Evolutionary conservation across 2,797 vertebrate species (phyloP).

Genomic region (Chlorospingus flavigularis): DNA sequence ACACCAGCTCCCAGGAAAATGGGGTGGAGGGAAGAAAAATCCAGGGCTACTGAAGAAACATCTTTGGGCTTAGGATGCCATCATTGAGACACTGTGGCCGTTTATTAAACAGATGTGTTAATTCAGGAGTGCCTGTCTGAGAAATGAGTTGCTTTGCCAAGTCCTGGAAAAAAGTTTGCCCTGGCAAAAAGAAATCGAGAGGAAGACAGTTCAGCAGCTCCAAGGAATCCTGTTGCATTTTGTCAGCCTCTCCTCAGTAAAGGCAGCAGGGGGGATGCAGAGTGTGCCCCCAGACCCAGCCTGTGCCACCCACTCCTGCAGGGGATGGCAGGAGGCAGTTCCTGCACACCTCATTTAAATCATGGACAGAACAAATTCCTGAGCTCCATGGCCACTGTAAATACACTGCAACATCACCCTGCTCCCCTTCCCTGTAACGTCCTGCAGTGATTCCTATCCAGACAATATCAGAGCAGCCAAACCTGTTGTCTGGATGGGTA

Average conservation of each 20-base stretch:
- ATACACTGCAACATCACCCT: not conserved
- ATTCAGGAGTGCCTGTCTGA: not conserved
- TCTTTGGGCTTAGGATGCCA: not conserved
- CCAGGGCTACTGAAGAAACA: not conserved
- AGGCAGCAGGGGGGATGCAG: not conserved
- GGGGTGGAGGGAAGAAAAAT: not conserved
- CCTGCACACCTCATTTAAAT: not conserved
- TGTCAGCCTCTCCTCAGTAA: not conserved
- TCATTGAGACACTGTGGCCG: rapidly evolving
- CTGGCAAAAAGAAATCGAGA: not conserved
- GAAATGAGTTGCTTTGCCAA: not conserved
- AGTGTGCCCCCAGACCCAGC: rapidly evolving
- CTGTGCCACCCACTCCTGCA: rapidly evolving
- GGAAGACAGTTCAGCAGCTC: not conserved
- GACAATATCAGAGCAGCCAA: not conserved
- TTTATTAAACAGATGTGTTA: not conserved
- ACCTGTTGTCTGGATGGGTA: not conserved
- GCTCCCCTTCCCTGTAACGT: not conserved
- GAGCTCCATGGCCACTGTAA: not conserved
- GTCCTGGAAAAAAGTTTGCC: not conserved
- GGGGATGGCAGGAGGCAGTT: not conserved
- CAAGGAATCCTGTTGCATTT: rapidly evolving
- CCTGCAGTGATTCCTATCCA: not conserved
- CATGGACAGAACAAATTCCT: not conserved
- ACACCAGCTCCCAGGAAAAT: not conserved